Evolutionary conservation across 2,113 vertebrate genomes (phyloP).

Genomic region (Balaenoptera acutorostrata): DNA sequence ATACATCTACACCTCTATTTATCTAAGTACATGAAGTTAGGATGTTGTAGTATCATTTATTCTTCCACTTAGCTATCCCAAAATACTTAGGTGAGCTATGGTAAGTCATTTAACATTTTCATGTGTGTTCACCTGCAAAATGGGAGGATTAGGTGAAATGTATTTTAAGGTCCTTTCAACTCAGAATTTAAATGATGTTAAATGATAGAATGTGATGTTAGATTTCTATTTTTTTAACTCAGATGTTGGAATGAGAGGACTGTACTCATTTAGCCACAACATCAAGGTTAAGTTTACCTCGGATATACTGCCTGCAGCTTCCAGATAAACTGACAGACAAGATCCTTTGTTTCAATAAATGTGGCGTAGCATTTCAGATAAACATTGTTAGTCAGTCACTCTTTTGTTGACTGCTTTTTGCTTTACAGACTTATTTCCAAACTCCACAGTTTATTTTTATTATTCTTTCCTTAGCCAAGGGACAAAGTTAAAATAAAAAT

Average conservation of each 20-base stretch:
- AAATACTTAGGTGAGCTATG: background rate
- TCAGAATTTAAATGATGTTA: background rate
- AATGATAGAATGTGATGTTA: background rate
- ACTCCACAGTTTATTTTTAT: background rate
- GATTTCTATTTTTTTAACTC: background rate
- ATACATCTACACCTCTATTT: background rate
- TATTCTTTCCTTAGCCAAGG: background rate
- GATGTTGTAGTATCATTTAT: background rate
- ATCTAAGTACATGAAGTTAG: background rate
- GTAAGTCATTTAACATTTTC: background rate
- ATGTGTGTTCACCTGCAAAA: background rate
- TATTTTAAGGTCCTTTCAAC: background rate
- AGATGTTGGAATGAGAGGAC: background rate
- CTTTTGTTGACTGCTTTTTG: background rate
- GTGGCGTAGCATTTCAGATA: background rate
- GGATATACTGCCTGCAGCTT: background rate
- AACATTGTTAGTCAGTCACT: background rate
- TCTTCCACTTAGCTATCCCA: background rate
- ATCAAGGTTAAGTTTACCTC: background rate
- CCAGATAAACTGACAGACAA: background rate
- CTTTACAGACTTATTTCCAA: background rate
- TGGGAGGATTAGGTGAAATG: background rate
- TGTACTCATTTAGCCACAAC: background rate
- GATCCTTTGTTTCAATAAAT: background rate
- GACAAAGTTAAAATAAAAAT: background rate